phyloP scores from a whole-genome alignment of 2,888 invertebrate genomes.

The Rambutsinella grinnellia region DNA sequence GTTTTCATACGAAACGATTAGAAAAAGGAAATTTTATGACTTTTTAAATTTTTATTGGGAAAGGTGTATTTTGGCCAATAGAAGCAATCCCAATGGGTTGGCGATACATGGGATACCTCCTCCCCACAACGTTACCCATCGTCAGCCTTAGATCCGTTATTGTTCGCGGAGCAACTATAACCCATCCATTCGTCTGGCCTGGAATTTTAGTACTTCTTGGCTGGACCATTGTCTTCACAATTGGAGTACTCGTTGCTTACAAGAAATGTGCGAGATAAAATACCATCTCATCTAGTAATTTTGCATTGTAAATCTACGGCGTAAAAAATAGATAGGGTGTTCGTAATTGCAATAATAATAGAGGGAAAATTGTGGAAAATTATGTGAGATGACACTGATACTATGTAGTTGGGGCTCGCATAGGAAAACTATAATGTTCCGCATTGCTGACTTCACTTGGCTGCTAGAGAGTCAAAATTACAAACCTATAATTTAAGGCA shows the following conservation, averaged over 20 bases:
- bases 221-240: conserved; percentile 74
- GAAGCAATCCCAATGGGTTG: conserved; percentile 3
- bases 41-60: too few species aligned
- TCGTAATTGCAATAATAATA: too few species aligned
- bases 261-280: not conserved
- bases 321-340: too few species aligned
- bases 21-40: not conserved
- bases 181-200: conserved; percentile 78
- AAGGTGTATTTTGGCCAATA: conserved; percentile 24
- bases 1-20: not conserved
- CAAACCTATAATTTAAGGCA: too few species aligned
- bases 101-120: not conserved
- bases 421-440: too few species aligned
- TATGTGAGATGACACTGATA: too few species aligned
- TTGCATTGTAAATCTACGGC: too few species aligned
- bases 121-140: conserved; percentile 8
- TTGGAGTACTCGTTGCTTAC: not conserved
- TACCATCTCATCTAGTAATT: too few species aligned
- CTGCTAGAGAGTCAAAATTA: too few species aligned
- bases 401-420: too few species aligned
- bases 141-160: conserved; percentile 5
- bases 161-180: conserved; percentile 74
- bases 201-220: conserved; percentile 79
- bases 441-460: too few species aligned
- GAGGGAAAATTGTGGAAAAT: too few species aligned